A percentile compares a stretch with the other conserved stretches of the same genome.
phyloP scores from a whole-genome alignment of 2,113 vertebrate species.

The Microtus oregoni region DNA sequence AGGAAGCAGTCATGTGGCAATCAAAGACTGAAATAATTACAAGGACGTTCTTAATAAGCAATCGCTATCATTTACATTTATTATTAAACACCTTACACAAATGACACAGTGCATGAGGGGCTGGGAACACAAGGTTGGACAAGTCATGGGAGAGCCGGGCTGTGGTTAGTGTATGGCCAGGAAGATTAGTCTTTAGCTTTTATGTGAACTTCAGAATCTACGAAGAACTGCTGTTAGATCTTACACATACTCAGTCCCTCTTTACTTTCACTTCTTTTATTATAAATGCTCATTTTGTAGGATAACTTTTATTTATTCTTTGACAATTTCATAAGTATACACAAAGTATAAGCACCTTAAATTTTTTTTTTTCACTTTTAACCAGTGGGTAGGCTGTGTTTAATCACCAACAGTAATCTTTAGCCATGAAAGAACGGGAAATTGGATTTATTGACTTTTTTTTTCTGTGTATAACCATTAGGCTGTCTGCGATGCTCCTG shows the following conservation, averaged over 20 bases:
- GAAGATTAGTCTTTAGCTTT: not conserved
- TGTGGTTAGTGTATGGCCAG: not conserved
- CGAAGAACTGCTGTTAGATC: not conserved
- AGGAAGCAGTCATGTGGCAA: not conserved
- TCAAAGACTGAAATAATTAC: not conserved
- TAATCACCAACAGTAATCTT: not conserved
- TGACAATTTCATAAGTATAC: too few species aligned
- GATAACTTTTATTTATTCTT: not conserved
- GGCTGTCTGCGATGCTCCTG: not conserved
- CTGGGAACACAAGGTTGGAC: not conserved
- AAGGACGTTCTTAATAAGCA: conserved; percentile 29
- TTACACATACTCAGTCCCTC: not conserved
- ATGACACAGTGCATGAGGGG: not conserved
- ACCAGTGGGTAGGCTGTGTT: not conserved
- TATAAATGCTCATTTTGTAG: not conserved
- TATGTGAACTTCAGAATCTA: not conserved
- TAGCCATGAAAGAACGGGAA: not conserved
- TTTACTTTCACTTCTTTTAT: conserved; percentile 22
- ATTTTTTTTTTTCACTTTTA: conserved; percentile 30
- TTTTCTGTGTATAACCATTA: not conserved
- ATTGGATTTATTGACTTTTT: not conserved
- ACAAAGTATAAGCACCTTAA: not conserved
- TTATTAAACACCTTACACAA: not conserved
- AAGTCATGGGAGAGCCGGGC: not conserved
- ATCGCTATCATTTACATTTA: not conserved